Evolutionary conservation across 2,888 invertebrate species (phyloP), one percentile per base, ranked within the genome.

Genomic region (Spialia ferax): DNA sequence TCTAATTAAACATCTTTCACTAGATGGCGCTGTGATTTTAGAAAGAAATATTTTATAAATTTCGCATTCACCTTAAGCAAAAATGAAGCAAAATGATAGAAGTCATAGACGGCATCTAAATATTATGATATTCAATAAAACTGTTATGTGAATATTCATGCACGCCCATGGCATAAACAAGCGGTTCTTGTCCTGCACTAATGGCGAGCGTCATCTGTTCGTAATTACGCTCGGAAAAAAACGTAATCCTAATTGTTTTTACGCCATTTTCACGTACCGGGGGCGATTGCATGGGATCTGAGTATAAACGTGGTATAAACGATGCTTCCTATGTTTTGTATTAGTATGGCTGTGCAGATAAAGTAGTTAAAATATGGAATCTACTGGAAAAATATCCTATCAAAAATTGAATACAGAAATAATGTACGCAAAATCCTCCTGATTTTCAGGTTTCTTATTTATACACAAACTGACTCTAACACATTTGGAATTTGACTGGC

Each of bases 121-220:
- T 45, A 32, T 29, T 29, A 29, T 18, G 45, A 45, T 18, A 18
- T 8, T 22, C 61, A 50, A 61, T 61, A 61, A 55, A 55, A 65
- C 23, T 52, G 48, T 35, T 13, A 42, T 15, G 50, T 38, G 65
- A 65, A 65, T 65, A 65, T 65, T 65, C 59, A 65, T 65, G 65
- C 48, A 35, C 15, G 52, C 52, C 23, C 22, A 20, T 59, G 35
- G 59, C 50, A 65, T 65, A 65, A 57, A 65, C 52, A 65, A 57
- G 59, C 52, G 48, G 42, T 66, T 71, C 69, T 70, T 70, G 54
- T 56, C 64, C 70, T 64, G 60, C 72, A 77, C 85, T 88, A 90
- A 89, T 86, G 87, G 85, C 81, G 75, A 75, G 71, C 87, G 88
- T 82, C 91, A 90, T 88, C 91, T 89, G 91, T 73, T 71, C 71